Percentiles rank a stretch among this genome's conserved stretches.
Conservation (phyloP, 1,140 invertebrate genomes). For the Aphaenogaster ashmeadi region DNA sequence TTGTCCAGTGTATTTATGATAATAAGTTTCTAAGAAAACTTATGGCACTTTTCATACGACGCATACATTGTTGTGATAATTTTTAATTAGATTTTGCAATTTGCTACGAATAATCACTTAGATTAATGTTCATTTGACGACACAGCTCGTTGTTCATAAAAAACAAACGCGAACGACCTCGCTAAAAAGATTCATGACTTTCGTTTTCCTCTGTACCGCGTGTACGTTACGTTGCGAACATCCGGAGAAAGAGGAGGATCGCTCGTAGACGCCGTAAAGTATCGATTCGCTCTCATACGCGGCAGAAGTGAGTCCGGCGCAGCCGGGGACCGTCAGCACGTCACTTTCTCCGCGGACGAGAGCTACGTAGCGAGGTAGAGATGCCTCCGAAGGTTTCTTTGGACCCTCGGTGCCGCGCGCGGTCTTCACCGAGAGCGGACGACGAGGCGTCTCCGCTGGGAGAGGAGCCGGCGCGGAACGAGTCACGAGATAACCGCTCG, state of each 20-base stretch:
- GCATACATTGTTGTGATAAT: not conserved
- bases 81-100: slow-evolving; percentile 6
- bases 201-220: not conserved
- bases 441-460: slow-evolving; percentile 46
- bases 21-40: not conserved
- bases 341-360: slow-evolving; percentile 72
- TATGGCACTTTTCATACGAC: not conserved
- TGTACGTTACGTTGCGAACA: slow-evolving; percentile 9
- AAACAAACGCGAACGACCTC: not conserved
- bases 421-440: slow-evolving; percentile 20
- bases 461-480: slow-evolving; percentile 77
- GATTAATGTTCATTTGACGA: not conserved
- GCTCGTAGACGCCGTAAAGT: slow-evolving; percentile 24
- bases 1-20: not conserved
- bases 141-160: not conserved
- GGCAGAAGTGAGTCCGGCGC: slow-evolving; percentile 47
- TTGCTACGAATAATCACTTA: not conserved
- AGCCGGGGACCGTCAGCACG: slow-evolving; percentile 46
- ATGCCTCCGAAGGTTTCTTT: slow-evolving; percentile 69
- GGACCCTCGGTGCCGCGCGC: slow-evolving; percentile 27
- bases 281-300: slow-evolving; percentile 48
- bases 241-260: not conserved
- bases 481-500: slow-evolving; percentile 77
- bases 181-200: slow-evolving; percentile 2
- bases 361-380: slow-evolving; percentile 27